phyloP scores from a whole-genome alignment of 1,140 invertebrate species.

The Radopholus similis region DNA sequence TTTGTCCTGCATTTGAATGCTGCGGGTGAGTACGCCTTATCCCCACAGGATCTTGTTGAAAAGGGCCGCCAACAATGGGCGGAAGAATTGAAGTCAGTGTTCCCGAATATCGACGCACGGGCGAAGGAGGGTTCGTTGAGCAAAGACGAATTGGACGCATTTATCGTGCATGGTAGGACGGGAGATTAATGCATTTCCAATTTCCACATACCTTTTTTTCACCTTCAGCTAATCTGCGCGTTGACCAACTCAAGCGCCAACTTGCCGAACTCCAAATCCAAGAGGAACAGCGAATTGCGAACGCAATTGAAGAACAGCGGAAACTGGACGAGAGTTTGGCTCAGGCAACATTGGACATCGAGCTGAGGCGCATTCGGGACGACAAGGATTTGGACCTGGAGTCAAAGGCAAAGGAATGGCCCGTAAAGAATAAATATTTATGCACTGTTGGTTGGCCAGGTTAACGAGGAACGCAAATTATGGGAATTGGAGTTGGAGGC shows the following conservation, averaged over 20 bases:
- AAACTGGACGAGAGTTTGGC: conserved; percentile 31
- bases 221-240: conserved; percentile 64
- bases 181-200: neutral
- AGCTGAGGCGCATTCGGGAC: conserved; percentile 31
- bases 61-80: conserved; percentile 63
- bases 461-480: conserved; percentile 65
- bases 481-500: conserved; percentile 73
- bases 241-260: conserved; percentile 64
- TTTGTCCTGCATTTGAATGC: no score
- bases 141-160: conserved; percentile 64
- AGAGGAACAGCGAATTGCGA: conserved; percentile 46
- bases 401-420: conserved; percentile 64
- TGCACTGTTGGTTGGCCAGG: neutral
- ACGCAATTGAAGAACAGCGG: conserved; percentile 31
- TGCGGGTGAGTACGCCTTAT: no score
- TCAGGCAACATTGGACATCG: conserved; percentile 35
- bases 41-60: conserved; percentile 63
- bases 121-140: conserved; percentile 60
- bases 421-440: conserved; percentile 7
- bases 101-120: conserved; percentile 61
- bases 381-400: conserved; percentile 17
- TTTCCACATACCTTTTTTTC: neutral
- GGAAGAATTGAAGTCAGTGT: conserved; percentile 62
- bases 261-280: conserved; percentile 62
- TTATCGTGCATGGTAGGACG: conserved; percentile 52